Evolutionary conservation across 2,113 vertebrate species (phyloP), one percentile per base, ranked within the genome.

Genomic region (Eleginops maclovinus): DNA sequence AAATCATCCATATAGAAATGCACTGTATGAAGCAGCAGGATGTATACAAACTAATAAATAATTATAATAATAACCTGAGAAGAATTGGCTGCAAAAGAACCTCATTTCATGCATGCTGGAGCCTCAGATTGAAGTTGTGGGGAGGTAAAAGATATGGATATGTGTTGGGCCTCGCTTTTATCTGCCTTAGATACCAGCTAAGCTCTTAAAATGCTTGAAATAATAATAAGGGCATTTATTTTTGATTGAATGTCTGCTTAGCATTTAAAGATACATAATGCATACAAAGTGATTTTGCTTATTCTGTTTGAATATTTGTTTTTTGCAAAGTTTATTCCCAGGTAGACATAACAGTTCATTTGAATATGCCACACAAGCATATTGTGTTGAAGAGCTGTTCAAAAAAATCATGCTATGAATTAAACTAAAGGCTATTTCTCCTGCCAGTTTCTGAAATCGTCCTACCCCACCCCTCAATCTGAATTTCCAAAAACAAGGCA

Each of bases 21-120:
- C n/a, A 24, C 16, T 43, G 49, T 55, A 9, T 55, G 41, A 17
- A 55, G 63, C 43, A 53, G 46, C 22, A 24, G 9, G 2, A 63
- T 21, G 24, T 50, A 17, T 40, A 59, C 14, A 9, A 55, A 41
- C 50, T 43, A 21, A 14, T 3, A 68, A 74, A 56, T 28, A 13
- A 36, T 36, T 7, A 31, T 43, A 26, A 14, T 2, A 68, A 74
- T 28, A 9, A 56, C 6, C 9, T 16, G 41, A 26, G 13, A 22
- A 64, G 36, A 46, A 40, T 3, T 63, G 17, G 9, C 56, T 21
- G 43, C 19, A 62, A 28, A 73, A 68, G 7, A 75, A 36, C 2
- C 44, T 65, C 5, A 21, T 77, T 70, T 74, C 41, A 16, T 56
- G 75, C 55, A 64, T 66, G 79, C 53, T 58, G 53, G 66, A 58